These are phyloP conservation scores for Berghia stephanieae DNA, from an alignment of 1,140 invertebrate genomes.

Conservation along the genomic window DNA sequence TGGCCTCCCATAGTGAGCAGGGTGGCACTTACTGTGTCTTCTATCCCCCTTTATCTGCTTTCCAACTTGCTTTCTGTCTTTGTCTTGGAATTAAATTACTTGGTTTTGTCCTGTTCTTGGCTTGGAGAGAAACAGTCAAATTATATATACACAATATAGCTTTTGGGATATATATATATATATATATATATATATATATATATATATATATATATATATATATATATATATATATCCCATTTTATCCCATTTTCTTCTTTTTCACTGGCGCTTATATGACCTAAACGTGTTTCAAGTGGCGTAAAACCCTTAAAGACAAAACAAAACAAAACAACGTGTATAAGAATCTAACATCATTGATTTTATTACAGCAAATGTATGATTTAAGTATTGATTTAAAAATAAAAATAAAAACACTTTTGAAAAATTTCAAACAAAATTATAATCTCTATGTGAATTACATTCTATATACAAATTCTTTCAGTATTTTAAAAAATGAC, in stretches of 20 bases:
- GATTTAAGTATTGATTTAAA: background rate
- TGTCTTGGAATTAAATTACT: background rate
- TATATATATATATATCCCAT: conserved; percentile 25
- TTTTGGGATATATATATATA: conserved; percentile 4
- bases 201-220: conserved; percentile 23
- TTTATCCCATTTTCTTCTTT: no score
- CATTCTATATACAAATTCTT: background rate
- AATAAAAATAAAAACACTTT: background rate
- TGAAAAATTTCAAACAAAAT: background rate
- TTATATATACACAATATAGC: background rate
- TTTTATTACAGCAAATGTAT: background rate
- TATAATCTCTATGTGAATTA: background rate
- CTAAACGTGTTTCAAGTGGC: no score
- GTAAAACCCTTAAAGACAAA: no score
- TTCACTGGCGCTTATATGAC: no score
- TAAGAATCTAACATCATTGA: background rate
- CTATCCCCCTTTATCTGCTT: background rate
- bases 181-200: conserved; percentile 11
- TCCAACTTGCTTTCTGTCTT: background rate
- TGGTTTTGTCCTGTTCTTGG: no score
- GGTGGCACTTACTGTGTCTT: background rate
- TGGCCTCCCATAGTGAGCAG: no score
- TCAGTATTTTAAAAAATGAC: background rate
- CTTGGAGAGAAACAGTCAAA: no score
- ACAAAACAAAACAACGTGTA: no score